Conservation (phyloP, 2,888 invertebrate species). For the Atherix ibis region DNA sequence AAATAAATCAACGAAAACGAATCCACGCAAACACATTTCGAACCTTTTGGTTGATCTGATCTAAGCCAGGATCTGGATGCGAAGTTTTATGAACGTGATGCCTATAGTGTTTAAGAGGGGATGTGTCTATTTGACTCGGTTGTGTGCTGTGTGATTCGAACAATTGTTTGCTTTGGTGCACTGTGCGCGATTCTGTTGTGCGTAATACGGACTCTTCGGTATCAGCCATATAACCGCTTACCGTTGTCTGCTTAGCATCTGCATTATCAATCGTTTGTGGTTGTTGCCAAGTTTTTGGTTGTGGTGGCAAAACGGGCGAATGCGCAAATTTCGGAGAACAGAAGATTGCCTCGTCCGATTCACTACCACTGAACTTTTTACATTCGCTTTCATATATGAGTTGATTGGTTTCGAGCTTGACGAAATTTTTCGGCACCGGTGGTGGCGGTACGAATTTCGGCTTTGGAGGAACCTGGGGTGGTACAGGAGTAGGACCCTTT, state of each 20-base stretch:
- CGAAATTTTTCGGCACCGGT: constrained; percentile 41
- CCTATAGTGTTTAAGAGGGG: constrained; percentile 7
- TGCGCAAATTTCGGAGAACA: constrained; percentile 38
- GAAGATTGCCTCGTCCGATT: constrained; percentile 44
- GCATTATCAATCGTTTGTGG: constrained; percentile 41
- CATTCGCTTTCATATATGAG: constrained; percentile 57
- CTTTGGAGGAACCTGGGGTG: constrained; percentile 21
- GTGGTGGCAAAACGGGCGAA: neutral
- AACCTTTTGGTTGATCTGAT: constrained; percentile 27
- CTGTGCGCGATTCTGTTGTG: constrained; percentile 20
- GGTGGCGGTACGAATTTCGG: constrained; percentile 38
- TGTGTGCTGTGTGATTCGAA: constrained; percentile 14
- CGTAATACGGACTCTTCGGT: constrained; percentile 44
- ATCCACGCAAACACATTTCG: constrained; percentile 12
- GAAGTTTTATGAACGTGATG: constrained; percentile 16
- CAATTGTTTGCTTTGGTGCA: constrained; percentile 20
- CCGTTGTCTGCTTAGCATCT: constrained; percentile 20
- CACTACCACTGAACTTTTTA: constrained; percentile 47
- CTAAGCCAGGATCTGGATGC: constrained; percentile 10
- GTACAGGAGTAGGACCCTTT: constrained; percentile 34
- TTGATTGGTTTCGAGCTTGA: constrained; percentile 40
- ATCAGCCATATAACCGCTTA: constrained; percentile 53
- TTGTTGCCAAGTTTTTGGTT: constrained; percentile 28
- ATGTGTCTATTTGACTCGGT: constrained; percentile 8
- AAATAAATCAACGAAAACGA: neutral